Evolutionary conservation across 2,888 invertebrate genomes (phyloP), one percentile per base, ranked within the genome.

Genomic region (Xylocampa areola): DNA sequence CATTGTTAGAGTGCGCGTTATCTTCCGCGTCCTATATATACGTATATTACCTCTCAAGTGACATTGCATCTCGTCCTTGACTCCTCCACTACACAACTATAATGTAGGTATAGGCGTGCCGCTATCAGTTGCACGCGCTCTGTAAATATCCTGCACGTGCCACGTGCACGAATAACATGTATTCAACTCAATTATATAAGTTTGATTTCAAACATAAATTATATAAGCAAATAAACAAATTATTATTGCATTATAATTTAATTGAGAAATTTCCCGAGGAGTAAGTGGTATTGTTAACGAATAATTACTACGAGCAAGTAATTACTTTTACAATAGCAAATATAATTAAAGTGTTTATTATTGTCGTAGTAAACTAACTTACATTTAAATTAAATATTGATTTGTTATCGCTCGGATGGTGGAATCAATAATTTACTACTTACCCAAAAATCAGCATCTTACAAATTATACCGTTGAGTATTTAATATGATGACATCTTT

Each of bases 51-150:
- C 76, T 79, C 69, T 73, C 53, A 35, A 79, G 68, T 83, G 85
- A 87, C 87, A 87, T 85, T 84, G 81, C 79, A 79, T 82, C 79
- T 83, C 80, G 87, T 86, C 92, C 91, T 91, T 92, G 90, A 90
- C 90, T 89, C 79, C 76, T n/a, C 60, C 70, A 76, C 80, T 77
- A 76, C 67, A 76, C 77, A 75, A 76, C 73, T 64, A 64, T 71
- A 77, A 72, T 74, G 79, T 79, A 81, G 82, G 82, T 74, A 78
- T 79, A 81, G 82, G 82, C 82, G 81, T 79, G 80, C 73, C 74
- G 81, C 83, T 91, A 92, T 91, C 91, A 88, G 84, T 76, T 86
- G 86, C 92, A 91, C 89, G 90, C 88, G 91, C 83, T 78, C 74
- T 85, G 87, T 83, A 86, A 89, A 92, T 89, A 90, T 85, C 83